Evolutionary conservation across 2,888 invertebrate species (phyloP).

Genomic region (Tortricodes alternella): DNA sequence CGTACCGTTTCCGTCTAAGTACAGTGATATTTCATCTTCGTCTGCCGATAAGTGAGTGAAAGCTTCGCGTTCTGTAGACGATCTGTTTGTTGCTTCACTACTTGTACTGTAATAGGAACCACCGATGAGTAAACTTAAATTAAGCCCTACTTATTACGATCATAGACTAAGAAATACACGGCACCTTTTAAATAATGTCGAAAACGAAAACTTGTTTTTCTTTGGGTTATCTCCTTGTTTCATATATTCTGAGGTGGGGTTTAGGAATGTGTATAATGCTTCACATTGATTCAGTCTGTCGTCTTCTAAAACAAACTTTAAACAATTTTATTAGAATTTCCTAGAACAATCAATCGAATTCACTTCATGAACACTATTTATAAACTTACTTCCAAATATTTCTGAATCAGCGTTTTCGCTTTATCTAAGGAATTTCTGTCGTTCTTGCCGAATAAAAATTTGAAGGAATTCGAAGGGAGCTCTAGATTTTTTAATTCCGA

Average conservation of each 20-base stretch:
- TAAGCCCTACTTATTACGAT: neutral
- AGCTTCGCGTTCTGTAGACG: conserved; percentile 78
- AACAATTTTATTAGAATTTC: conserved; percentile 34
- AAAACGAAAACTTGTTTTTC: conserved; percentile 93
- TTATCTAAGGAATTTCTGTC: conserved; percentile 91
- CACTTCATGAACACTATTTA: neutral
- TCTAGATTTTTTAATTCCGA: conserved; percentile 91
- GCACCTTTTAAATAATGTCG: conserved; percentile 93
- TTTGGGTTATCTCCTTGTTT: conserved; percentile 91
- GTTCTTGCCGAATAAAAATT: conserved; percentile 91
- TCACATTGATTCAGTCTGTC: conserved; percentile 94
- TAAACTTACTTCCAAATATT: conserved; percentile 89
- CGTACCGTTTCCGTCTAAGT: conserved; percentile 86
- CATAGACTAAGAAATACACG: neutral
- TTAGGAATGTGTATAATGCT: conserved; percentile 94
- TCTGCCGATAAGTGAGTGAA: conserved; percentile 87
- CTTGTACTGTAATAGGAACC: conserved; percentile 66
- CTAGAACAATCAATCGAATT: neutral
- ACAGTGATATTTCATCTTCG: conserved; percentile 91
- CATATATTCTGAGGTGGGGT: conserved; percentile 94
- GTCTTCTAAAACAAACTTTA: conserved; percentile 92
- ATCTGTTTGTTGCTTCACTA: conserved; percentile 73
- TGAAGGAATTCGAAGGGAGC: conserved; percentile 91
- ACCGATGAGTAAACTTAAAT: neutral
- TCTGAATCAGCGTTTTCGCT: conserved; percentile 91